Percentiles rank a stretch among this genome's conserved stretches.
These are phyloP conservation scores for Zophobas atratus DNA, from an alignment of 1,140 invertebrate genomes.

Conservation along the genomic window DNA sequence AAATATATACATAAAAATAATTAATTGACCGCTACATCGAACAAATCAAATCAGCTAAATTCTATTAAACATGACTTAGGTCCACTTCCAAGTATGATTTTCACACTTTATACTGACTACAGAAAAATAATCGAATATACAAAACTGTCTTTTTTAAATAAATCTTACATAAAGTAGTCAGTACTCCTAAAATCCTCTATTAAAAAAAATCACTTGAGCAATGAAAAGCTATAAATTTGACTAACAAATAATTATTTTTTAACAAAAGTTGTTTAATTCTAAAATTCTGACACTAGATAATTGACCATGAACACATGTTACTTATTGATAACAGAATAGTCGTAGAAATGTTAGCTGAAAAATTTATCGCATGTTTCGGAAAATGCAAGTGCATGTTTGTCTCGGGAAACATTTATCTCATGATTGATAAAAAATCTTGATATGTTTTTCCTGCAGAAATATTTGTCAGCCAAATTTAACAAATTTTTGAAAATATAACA, in stretches of 20 bases:
- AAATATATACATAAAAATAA: constrained; percentile 24
- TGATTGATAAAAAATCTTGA: constrained; percentile 4
- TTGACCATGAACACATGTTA: constrained; percentile 39
- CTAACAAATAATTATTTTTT: constrained; percentile 14
- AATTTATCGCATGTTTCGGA: too few species aligned
- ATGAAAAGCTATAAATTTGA: constrained; percentile 40
- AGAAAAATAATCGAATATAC: constrained; percentile 24
- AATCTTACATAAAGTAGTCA: constrained; percentile 14
- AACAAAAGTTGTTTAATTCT: too few species aligned
- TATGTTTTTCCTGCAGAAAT: constrained; percentile 18
- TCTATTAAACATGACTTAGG: constrained; percentile 51
- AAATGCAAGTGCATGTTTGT: too few species aligned
- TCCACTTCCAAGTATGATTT: constrained; percentile 50
- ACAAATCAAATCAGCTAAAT: constrained; percentile 21
- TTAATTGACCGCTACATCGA: constrained; percentile 23
- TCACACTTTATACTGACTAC: constrained; percentile 33
- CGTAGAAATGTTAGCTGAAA: too few species aligned
- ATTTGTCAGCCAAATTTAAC: constrained; percentile 43
- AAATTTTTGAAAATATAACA: constrained; percentile 20
- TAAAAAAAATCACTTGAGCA: constrained; percentile 42
- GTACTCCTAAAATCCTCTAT: constrained; percentile 4
- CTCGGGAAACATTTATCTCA: too few species aligned
- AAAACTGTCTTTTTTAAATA: constrained; percentile 41
- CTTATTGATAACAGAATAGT: not conserved
- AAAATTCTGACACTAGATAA: not conserved